phyloP scores from a whole-genome alignment of 2,888 invertebrate genomes.

The Sceliomorpha sp. region DNA sequence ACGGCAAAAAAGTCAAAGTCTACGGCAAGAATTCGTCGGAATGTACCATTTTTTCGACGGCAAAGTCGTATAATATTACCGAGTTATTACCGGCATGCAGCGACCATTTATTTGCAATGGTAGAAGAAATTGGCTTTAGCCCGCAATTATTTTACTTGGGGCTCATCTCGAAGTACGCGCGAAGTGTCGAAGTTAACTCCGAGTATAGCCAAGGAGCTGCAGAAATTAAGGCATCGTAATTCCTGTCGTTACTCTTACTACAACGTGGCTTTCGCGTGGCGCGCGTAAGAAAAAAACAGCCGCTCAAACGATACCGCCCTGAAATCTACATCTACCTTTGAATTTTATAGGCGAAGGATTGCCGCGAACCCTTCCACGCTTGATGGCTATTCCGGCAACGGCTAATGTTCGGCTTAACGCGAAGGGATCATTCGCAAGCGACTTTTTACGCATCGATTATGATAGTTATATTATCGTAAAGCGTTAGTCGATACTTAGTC shows the following conservation, averaged over 20 bases:
- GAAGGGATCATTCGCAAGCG: constrained; percentile 64
- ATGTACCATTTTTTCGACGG: constrained; percentile 7
- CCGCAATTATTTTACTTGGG: constrained; percentile 66
- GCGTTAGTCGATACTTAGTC: constrained; percentile 65
- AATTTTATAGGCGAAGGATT: constrained; percentile 70
- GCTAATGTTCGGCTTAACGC: constrained; percentile 70
- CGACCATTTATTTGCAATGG: constrained; percentile 25
- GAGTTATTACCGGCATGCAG: constrained; percentile 5
- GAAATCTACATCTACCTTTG: constrained; percentile 73
- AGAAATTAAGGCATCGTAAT: constrained; percentile 62
- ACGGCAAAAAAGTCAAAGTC: constrained; percentile 4
- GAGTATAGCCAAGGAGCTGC: constrained; percentile 45
- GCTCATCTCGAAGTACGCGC: constrained; percentile 64
- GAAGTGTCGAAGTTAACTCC: constrained; percentile 62
- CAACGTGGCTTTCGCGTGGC: constrained; percentile 58
- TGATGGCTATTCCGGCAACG: constrained; percentile 72
- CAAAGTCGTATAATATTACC: constrained; percentile 1
- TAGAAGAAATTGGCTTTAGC: constrained; percentile 24
- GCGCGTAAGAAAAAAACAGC: constrained; percentile 55
- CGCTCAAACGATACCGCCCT: constrained; percentile 73
- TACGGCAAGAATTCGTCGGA: constrained; percentile 12
- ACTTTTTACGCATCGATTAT: constrained; percentile 73
- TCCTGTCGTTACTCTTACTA: constrained; percentile 61
- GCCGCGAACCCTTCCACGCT: constrained; percentile 52
- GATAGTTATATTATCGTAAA: constrained; percentile 69